Percentiles rank a stretch among this genome's conserved stretches.
Conservation (phyloP, 2,888 invertebrate genomes). For the Lymantria dispar region DNA sequence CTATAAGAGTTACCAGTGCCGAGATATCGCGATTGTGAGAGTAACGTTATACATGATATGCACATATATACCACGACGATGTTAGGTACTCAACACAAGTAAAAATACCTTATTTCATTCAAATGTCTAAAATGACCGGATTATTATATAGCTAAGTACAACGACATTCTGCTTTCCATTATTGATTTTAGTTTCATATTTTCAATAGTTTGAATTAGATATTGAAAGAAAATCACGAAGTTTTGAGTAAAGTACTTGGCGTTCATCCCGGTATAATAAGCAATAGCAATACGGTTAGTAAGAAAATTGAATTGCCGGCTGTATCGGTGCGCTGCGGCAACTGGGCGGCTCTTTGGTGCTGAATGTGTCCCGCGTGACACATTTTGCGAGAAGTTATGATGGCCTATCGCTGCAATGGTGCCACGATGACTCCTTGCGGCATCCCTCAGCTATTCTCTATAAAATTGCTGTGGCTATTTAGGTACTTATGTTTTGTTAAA, state of each 20-base stretch:
- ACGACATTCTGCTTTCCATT: no score
- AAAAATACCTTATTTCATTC: no score
- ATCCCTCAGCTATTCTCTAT: constrained; percentile 13
- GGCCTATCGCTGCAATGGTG: constrained; percentile 42
- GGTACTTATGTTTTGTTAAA: neutral
- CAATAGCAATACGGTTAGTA: constrained; percentile 67
- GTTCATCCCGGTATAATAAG: constrained; percentile 25
- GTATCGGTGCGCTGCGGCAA: constrained; percentile 41
- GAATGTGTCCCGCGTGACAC: constrained; percentile 72
- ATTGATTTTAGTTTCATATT: no score
- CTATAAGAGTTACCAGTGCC: no score
- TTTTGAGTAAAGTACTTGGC: constrained; percentile 9
- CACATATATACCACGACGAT: no score
- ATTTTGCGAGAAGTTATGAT: constrained; percentile 61
- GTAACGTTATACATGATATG: no score
- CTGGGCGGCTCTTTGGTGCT: constrained; percentile 64
- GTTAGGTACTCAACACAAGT: no score
- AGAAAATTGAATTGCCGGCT: constrained; percentile 74
- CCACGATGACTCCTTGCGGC: constrained; percentile 16
- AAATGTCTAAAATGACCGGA: no score
- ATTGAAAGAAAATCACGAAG: constrained; percentile 7
- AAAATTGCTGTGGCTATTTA: constrained; percentile 13
- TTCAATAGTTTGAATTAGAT: neutral
- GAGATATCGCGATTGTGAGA: no score
- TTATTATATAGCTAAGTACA: no score